Percentiles rank a stretch among this genome's conserved stretches.
Conservation (phyloP, 2,113 vertebrate species). For the Cairina moschata region DNA sequence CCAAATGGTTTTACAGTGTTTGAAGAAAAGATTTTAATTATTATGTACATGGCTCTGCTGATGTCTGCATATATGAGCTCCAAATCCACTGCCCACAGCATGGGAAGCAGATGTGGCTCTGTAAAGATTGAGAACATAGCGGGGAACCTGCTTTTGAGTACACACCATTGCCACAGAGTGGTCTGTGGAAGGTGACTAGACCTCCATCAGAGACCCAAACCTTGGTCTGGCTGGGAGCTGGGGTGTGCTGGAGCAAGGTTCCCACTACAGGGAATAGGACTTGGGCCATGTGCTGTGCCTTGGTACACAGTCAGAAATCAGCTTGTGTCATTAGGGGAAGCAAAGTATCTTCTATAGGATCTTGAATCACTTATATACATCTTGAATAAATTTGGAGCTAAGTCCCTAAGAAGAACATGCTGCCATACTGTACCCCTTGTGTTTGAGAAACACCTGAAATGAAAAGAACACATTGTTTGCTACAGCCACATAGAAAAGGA, state of each 20-base stretch:
- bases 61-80: neutral
- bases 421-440: neutral
- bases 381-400: neutral
- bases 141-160: neutral
- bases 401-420: neutral
- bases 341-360: neutral
- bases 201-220: neutral
- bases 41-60: no score
- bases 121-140: neutral
- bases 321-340: neutral
- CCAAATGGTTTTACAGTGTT: no score
- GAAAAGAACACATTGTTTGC: neutral
- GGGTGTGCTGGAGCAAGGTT: neutral
- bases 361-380: accelerated
- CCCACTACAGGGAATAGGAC: accelerated
- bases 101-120: neutral
- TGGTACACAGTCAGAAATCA: neutral
- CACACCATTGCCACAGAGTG: neutral
- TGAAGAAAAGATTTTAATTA: no score
- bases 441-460: neutral
- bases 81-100: neutral
- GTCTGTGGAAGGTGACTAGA: neutral
- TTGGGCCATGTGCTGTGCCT: accelerated
- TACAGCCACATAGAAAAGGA: neutral
- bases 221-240: neutral